phyloP scores from a whole-genome alignment of 2,797 vertebrate genomes.

The Platyrinchus mystaceus region DNA sequence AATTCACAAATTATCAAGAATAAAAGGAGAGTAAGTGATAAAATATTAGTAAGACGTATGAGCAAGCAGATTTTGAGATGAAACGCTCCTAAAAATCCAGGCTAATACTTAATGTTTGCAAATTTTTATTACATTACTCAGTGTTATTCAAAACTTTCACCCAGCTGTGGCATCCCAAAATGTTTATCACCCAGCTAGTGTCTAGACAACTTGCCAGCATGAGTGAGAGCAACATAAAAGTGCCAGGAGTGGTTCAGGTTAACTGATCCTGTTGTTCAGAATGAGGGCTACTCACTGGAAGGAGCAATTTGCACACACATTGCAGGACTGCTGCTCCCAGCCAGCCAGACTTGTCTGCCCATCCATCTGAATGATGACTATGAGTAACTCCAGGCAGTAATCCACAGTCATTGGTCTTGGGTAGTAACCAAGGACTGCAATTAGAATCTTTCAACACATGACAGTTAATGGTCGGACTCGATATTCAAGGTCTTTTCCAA shows the following conservation, averaged over 20 bases:
- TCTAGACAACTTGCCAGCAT: neutral
- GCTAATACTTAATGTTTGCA: neutral
- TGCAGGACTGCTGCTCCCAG: neutral
- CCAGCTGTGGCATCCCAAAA: neutral
- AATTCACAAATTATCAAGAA: neutral
- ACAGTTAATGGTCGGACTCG: neutral
- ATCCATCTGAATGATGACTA: neutral
- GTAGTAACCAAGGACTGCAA: neutral
- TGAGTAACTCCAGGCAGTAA: neutral
- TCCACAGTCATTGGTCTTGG: neutral
- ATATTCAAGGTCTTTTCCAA: neutral
- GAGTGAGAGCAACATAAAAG: neutral
- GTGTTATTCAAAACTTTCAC: neutral
- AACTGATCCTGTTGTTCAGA: neutral
- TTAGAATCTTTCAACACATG: neutral
- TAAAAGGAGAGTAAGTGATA: neutral
- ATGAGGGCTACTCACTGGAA: neutral
- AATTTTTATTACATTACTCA: neutral
- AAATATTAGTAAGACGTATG: neutral
- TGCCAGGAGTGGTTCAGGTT: neutral
- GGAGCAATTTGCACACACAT: neutral
- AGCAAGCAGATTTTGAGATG: neutral
- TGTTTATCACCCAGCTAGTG: neutral
- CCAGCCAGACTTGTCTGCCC: neutral
- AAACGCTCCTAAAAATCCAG: neutral